Evolutionary conservation across 2,113 vertebrate species (phyloP).

Genomic region (Strix aluco): DNA sequence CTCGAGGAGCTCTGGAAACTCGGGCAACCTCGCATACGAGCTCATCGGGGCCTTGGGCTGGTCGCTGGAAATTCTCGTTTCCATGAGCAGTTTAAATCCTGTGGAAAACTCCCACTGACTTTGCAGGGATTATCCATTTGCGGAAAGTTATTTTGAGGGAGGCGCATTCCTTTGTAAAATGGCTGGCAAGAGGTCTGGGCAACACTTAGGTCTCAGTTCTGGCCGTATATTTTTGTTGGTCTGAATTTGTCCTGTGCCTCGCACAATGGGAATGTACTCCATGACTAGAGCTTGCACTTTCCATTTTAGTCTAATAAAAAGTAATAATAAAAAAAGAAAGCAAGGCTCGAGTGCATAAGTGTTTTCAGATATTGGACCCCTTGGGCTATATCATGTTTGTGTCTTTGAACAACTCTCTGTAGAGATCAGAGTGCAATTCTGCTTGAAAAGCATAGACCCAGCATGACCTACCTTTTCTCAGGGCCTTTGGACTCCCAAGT

Average conservation of each 20-base stretch:
- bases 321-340: background rate
- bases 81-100: slow-evolving; percentile 3
- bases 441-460: background rate
- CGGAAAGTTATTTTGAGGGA: slow-evolving; percentile 18
- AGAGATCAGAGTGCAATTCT: background rate
- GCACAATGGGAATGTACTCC: background rate
- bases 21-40: fast-evolving
- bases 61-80: slow-evolving; percentile 41
- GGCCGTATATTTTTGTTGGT: background rate
- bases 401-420: background rate
- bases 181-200: background rate
- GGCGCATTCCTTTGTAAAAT: background rate
- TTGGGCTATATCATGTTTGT: background rate
- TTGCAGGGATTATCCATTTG: slow-evolving; percentile 37
- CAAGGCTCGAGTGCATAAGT: background rate
- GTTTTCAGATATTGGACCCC: background rate
- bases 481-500: background rate
- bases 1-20: background rate
- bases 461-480: background rate
- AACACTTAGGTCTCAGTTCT: background rate
- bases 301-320: background rate
- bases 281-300: background rate
- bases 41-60: background rate
- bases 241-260: background rate
- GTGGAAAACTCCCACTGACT: slow-evolving; percentile 43